Evolutionary conservation across 2,888 invertebrate genomes (phyloP).

Genomic region (Molorchus minor): DNA sequence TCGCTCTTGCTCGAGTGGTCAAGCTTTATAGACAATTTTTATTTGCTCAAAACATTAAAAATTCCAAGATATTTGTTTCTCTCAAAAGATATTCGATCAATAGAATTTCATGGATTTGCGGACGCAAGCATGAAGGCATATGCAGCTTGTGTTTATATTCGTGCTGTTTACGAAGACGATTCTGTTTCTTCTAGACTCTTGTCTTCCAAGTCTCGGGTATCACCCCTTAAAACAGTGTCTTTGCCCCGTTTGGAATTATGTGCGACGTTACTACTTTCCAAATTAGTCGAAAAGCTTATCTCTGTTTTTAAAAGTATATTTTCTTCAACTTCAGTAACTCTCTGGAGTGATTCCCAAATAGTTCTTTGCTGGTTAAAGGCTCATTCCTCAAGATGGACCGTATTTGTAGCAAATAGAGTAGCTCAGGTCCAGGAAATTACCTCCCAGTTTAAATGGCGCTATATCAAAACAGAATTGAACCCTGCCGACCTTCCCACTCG

Average conservation of each 20-base stretch:
- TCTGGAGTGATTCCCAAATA: slow-evolving; percentile 20
- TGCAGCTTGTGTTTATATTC: slow-evolving; percentile 33
- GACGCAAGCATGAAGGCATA: slow-evolving; percentile 38
- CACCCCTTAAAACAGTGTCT: slow-evolving; percentile 21
- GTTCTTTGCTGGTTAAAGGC: slow-evolving; percentile 15
- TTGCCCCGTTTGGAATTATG: slow-evolving; percentile 19
- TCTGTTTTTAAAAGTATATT: neutral
- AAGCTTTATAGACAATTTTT: neutral
- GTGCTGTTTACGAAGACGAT: slow-evolving; percentile 14
- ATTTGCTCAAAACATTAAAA: neutral
- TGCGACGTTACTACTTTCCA: neutral
- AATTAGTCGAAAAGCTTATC: neutral
- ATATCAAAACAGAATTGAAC: too few species aligned
- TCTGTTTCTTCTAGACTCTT: slow-evolving; percentile 1
- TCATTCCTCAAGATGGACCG: slow-evolving; percentile 9
- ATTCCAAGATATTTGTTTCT: neutral
- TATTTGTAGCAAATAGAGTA: slow-evolving; percentile 27
- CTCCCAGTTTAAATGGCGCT: too few species aligned
- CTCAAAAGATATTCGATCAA: neutral
- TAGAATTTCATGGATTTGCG: slow-evolving; percentile 35
- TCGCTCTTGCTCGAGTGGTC: neutral
- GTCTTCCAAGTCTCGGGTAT: slow-evolving; percentile 25
- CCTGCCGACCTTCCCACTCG: too few species aligned
- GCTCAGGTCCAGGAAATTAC: slow-evolving; percentile 22
- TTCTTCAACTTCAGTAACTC: neutral